Evolutionary conservation across 2,888 invertebrate species (phyloP), one percentile per base, ranked within the genome.

Genomic region (Trichopoda pennipes): DNA sequence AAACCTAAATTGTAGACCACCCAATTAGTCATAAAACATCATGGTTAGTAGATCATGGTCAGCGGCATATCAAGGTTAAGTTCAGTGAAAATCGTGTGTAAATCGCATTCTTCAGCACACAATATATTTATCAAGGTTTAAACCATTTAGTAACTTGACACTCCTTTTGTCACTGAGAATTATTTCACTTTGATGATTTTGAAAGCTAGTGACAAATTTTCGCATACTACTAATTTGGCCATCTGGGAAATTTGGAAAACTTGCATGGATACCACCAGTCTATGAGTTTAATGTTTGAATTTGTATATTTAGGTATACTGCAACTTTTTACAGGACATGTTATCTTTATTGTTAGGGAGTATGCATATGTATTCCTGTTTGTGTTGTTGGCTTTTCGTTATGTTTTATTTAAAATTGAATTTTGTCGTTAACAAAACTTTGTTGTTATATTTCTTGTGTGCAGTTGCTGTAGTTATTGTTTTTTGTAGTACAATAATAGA

Each of bases 401-500:
- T 68, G 17, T 81, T 69, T 74, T 68, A 28, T 53, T 42, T 53
- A 35, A 81, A 75, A 81, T 74, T 75, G 53, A 78, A 81, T 70
- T 78, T 74, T 74, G 53, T 81, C 68, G 42, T 81, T 81, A 44
- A 56, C 28, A 69, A 81, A 44, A 55, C n/a, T 53, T 21, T 60
- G 28, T 47, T 47, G 35, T 42, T 35, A 9, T 16, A 32, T 38
- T 47, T 55, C 44, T 28, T 55, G 7, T 53, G 28, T 7, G 2
- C 38, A 12, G 17, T 12, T 70, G 21, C 21, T 28, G 49, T 21
- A 49, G 19, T 58, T 76, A 51, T 32, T 72, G 64, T 35, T 68
- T 21, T 53, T 58, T n/a, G n/a, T n/a, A n/a, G 21, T 49, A 56
- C 17, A 75, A 68, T 44, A 75, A 75, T 55, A 60, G 53, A 38